These are phyloP conservation scores for Diarsia brunnea DNA, from an alignment of 2,888 invertebrate species.

Conservation along the genomic window DNA sequence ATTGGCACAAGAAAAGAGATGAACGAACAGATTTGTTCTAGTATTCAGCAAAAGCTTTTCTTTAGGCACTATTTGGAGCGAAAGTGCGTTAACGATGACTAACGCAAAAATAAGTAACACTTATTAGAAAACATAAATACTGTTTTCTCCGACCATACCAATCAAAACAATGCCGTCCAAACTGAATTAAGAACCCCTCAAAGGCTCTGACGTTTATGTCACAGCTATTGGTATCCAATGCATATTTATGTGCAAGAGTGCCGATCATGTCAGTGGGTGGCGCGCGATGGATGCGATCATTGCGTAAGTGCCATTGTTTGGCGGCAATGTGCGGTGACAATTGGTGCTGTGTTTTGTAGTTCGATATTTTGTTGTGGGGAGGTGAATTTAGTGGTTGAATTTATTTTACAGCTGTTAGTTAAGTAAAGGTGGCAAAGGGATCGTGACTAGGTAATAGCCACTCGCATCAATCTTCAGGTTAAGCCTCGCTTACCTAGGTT, in stretches of 20 bases:
- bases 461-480: too few relatives aligned
- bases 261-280: conserved; percentile 58
- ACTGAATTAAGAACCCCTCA: conserved; percentile 66
- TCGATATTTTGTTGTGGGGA: conserved; percentile 11
- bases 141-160: conserved; percentile 57
- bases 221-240: conserved; percentile 61
- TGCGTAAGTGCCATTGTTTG: conserved; percentile 53
- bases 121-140: too few relatives aligned
- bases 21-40: too few relatives aligned
- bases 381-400: not conserved
- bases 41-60: too few relatives aligned
- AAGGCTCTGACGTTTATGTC: conserved; percentile 64
- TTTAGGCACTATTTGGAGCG: too few relatives aligned
- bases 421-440: not conserved
- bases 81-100: too few relatives aligned
- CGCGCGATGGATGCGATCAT: conserved; percentile 62
- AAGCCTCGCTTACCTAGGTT: too few relatives aligned
- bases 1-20: too few relatives aligned
- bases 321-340: conserved; percentile 8
- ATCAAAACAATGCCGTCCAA: conserved; percentile 61
- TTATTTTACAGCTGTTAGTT: not conserved
- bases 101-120: too few relatives aligned
- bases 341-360: conserved; percentile 8
- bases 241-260: conserved; percentile 65
- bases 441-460: too few relatives aligned